Evolutionary conservation across 2,113 vertebrate genomes (phyloP).

Genomic region (Dicentrarchus labrax): DNA sequence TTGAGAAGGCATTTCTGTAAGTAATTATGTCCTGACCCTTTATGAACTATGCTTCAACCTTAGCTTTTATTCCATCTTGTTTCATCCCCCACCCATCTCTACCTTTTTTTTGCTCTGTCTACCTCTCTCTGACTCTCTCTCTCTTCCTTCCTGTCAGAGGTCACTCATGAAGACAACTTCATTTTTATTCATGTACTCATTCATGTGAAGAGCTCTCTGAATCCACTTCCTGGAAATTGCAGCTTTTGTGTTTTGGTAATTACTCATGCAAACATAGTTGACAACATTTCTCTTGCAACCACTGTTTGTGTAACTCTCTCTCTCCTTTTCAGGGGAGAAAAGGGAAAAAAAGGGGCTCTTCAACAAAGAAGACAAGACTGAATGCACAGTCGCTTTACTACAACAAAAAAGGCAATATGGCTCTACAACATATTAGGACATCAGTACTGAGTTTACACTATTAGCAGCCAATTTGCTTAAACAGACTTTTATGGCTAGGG

Average conservation of each 20-base stretch:
- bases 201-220: constrained; percentile 68
- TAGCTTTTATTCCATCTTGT: constrained; percentile 57
- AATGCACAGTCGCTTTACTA: constrained; percentile 28
- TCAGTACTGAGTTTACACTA: constrained; percentile 52
- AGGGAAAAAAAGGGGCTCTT: constrained; percentile 7
- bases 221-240: constrained; percentile 62
- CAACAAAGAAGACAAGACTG: constrained; percentile 13
- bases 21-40: constrained; percentile 73
- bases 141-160: constrained; percentile 54
- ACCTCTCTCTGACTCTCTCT: not conserved
- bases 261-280: constrained; percentile 56
- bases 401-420: constrained; percentile 1
- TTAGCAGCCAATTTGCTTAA: constrained; percentile 64
- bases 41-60: constrained; percentile 56
- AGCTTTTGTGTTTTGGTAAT: constrained; percentile 67
- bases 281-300: constrained; percentile 46
- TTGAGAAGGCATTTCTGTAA: constrained; percentile 68
- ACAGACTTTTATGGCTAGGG: constrained; percentile 50
- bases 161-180: constrained; percentile 66
- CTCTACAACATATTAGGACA: constrained; percentile 47
- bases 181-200: constrained; percentile 72
- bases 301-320: constrained; percentile 37
- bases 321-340: constrained; percentile 15
- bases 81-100: not conserved
- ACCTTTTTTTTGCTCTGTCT: constrained; percentile 8